Conservation (phyloP, 2,113 vertebrate genomes). For the Narcine bancroftii region DNA sequence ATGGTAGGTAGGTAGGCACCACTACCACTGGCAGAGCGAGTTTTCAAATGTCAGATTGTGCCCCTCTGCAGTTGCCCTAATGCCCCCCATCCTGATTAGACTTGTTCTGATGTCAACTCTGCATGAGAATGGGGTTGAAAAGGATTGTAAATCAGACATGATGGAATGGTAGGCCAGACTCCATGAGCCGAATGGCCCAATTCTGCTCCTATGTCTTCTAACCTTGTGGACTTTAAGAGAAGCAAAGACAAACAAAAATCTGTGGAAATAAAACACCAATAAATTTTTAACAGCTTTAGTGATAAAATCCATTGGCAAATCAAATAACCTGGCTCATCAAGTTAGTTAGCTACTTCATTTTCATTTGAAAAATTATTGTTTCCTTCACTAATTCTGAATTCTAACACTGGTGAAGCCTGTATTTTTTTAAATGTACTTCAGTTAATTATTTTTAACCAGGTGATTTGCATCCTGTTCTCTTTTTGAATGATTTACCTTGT, state of each 20-base stretch:
- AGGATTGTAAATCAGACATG: too few species aligned
- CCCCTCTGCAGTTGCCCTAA: too few species aligned
- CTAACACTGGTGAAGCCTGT: not conserved
- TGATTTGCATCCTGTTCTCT: not conserved
- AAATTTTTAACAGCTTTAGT: slow-evolving; percentile 28
- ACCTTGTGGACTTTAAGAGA: not conserved
- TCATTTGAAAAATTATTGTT: slow-evolving; percentile 17
- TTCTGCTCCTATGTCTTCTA: too few species aligned
- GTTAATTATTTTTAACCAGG: not conserved
- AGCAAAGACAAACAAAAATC: not conserved
- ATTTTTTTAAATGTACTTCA: not conserved
- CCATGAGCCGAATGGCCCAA: too few species aligned
- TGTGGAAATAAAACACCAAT: slow-evolving; percentile 11
- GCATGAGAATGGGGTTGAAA: too few species aligned
- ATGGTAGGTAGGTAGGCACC: too few species aligned
- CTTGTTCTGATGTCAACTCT: too few species aligned
- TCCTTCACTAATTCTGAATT: not conserved
- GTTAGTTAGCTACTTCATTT: slow-evolving; percentile 18
- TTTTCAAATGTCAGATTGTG: too few species aligned
- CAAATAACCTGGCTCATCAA: not conserved
- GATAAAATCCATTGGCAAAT: not conserved
- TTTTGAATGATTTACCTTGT: slow-evolving; percentile 11
- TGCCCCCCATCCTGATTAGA: too few species aligned
- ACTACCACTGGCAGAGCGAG: too few species aligned
- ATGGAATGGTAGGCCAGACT: too few species aligned